Evolutionary conservation across 2,113 vertebrate genomes (phyloP).

Genomic region (Tonatia bakeri): DNA sequence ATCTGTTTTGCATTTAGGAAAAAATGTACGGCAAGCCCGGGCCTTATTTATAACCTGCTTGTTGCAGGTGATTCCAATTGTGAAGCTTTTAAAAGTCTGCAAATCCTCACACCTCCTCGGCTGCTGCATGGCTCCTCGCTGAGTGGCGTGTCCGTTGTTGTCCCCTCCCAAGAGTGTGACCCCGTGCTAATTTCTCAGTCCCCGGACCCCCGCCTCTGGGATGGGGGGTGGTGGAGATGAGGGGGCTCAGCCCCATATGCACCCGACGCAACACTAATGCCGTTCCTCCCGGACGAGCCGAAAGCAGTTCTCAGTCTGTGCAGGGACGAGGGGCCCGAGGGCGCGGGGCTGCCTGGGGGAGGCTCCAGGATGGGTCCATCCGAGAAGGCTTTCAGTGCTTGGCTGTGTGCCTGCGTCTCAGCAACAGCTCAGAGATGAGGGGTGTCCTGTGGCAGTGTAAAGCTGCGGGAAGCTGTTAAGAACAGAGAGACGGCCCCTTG

Average conservation of each 20-base stretch:
- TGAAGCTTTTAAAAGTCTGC: background rate
- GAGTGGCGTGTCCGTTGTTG: background rate
- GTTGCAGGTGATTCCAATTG: slow-evolving; percentile 5
- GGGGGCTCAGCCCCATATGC: background rate
- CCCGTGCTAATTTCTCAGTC: background rate
- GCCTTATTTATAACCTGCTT: background rate
- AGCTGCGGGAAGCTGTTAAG: too few species aligned
- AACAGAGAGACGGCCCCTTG: too few species aligned
- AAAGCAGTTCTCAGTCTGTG: too few species aligned
- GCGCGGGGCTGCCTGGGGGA: fast-evolving
- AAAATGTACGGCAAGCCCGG: background rate
- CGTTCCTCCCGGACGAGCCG: fast-evolving
- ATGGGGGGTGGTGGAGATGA: background rate
- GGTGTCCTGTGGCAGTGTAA: too few species aligned
- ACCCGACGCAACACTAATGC: fast-evolving
- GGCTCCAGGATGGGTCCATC: too few species aligned
- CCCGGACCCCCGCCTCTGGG: background rate
- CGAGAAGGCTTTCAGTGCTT: too few species aligned
- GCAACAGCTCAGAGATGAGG: background rate
- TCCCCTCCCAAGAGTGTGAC: fast-evolving
- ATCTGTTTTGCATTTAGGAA: slow-evolving; percentile 53
- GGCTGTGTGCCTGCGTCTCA: fast-evolving
- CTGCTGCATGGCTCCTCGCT: fast-evolving
- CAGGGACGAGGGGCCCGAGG: background rate
- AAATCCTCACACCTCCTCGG: background rate